phyloP scores from a whole-genome alignment of 2,113 vertebrate species.

The Gyps fulvus region DNA sequence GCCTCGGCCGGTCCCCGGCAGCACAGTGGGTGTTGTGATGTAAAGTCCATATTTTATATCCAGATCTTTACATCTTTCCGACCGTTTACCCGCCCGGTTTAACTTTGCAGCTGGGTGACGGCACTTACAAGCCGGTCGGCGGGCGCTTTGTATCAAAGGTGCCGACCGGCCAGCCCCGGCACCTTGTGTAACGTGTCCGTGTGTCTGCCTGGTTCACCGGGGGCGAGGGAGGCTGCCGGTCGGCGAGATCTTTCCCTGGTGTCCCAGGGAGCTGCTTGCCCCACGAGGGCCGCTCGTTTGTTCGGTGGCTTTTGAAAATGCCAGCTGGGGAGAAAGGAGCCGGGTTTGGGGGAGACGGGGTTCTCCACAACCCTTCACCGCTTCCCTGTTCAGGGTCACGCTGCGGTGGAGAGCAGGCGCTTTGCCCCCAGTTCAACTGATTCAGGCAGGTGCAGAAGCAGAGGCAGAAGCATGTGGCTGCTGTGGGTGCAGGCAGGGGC shows the following conservation, averaged over 20 bases:
- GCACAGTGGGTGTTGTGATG: neutral
- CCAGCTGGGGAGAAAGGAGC: neutral
- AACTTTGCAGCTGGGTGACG: rapidly evolving
- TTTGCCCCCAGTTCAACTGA: rapidly evolving
- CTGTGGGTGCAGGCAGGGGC: neutral
- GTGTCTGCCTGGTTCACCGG: no score
- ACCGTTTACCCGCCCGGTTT: rapidly evolving
- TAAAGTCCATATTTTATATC: neutral
- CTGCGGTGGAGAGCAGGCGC: rapidly evolving
- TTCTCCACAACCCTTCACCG: neutral
- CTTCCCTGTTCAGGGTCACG: neutral
- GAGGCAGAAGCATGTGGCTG: neutral
- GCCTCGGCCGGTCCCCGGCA: neutral
- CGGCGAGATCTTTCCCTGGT: neutral
- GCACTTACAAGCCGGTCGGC: rapidly evolving
- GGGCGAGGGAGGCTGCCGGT: neutral
- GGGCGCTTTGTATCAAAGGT: neutral
- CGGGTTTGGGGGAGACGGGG: rapidly evolving
- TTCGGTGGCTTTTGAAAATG: neutral
- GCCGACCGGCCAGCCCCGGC: rapidly evolving
- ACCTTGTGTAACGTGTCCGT: rapidly evolving
- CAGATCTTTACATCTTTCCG: neutral
- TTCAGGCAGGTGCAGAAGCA: neutral
- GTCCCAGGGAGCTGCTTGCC: no score
- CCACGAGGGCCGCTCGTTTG: rapidly evolving